phyloP scores from a whole-genome alignment of 2,888 invertebrate genomes.

The Drosophila paramelanica region DNA sequence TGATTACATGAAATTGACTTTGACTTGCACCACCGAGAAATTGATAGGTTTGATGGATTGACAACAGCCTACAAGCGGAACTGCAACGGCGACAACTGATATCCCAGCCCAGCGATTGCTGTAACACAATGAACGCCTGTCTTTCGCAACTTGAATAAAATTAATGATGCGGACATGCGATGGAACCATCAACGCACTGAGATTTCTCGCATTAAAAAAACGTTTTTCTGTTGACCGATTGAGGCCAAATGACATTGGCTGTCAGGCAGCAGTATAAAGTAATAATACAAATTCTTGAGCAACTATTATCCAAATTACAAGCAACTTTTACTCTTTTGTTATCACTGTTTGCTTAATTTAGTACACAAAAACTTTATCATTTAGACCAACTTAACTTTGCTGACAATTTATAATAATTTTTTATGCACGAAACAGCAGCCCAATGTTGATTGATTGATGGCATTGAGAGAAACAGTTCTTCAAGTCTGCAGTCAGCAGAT shows the following conservation, averaged over 20 bases:
- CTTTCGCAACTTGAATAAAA: slow-evolving; percentile 62
- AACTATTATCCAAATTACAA: neutral
- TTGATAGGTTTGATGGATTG: slow-evolving; percentile 60
- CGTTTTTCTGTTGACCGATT: slow-evolving; percentile 1
- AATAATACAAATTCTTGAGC: too few relatives aligned
- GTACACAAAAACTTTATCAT: slow-evolving; percentile 1
- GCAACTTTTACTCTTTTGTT: neutral
- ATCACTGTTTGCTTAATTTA: neutral
- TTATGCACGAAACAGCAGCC: slow-evolving; percentile 2
- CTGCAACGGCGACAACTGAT: slow-evolving; percentile 8
- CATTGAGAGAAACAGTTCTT: slow-evolving; percentile 2
- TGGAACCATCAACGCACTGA: slow-evolving; percentile 22
- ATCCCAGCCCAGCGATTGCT: slow-evolving; percentile 13
- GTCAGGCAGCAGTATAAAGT: too few relatives aligned
- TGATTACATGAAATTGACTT: slow-evolving; percentile 71
- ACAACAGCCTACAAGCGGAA: slow-evolving; percentile 11
- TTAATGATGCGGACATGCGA: slow-evolving; percentile 66
- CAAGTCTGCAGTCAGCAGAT: neutral
- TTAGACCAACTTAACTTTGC: slow-evolving; percentile 1
- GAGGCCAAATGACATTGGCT: neutral
- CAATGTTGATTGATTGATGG: slow-evolving; percentile 38
- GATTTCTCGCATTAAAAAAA: neutral
- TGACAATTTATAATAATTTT: slow-evolving; percentile 25
- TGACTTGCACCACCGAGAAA: slow-evolving; percentile 47
- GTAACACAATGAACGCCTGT: slow-evolving; percentile 56